phyloP scores from a whole-genome alignment of 2,113 vertebrate genomes.

The Prochilodus magdalenae region DNA sequence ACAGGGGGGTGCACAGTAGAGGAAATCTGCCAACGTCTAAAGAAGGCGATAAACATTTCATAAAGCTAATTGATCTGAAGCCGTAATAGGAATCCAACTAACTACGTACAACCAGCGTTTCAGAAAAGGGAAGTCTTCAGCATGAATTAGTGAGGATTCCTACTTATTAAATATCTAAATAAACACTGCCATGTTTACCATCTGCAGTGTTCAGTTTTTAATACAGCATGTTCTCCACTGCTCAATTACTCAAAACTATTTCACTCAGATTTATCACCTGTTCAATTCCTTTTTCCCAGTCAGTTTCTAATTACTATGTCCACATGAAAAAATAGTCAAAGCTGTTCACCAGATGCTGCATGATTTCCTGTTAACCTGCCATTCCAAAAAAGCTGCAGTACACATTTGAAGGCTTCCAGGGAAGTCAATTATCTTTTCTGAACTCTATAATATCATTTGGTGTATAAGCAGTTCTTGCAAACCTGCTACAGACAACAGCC shows the following conservation, averaged over 20 bases:
- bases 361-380: not conserved
- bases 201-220: not conserved
- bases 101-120: not conserved
- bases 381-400: not conserved
- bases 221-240: not conserved
- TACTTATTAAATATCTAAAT: not conserved
- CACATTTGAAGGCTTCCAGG: not conserved
- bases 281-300: not conserved
- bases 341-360: not conserved
- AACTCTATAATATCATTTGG: not conserved
- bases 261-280: not conserved
- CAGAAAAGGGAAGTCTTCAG: not conserved
- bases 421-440: not conserved
- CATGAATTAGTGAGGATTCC: not conserved
- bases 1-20: not conserved
- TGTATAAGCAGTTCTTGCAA: not conserved
- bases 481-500: not conserved
- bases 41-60: slow-evolving; percentile 15
- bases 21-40: not conserved
- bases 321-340: not conserved
- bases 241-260: not conserved
- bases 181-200: slow-evolving; percentile 1
- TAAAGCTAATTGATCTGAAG: not conserved
- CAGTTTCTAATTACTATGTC: not conserved
- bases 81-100: not conserved